Base-by-base conservation (phyloP, 1,140 invertebrate species). In the Saccostrea cuccullata region DNA sequence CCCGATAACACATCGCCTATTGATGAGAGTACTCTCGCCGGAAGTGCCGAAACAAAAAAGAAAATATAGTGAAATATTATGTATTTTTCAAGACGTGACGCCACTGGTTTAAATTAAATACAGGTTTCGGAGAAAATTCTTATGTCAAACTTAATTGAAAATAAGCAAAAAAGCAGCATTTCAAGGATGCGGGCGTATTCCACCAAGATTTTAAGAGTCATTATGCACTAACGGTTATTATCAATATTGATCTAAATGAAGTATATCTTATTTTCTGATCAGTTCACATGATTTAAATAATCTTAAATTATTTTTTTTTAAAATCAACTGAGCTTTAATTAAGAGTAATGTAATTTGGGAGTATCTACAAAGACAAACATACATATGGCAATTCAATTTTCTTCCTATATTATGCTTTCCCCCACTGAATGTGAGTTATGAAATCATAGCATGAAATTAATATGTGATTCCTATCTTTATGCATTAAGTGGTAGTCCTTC, bases 31-130 rank as follows among this genome's bases (percentile, higher is more conserved):
- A 77, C 70, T 77, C 70, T 77, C 26, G 26, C 70, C 70, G 70
- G 70, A 77, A 77, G 70, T 26, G 30, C 30, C 26, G 23, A 15
- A 8, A 17, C 70, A 77, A 36, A 77, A 77, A 77, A 30, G 26
- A 77, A 77, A 77, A 77, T 30, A 77, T 77, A 77, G 30, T 77
- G 70, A 77, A 77, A 77, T 77, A 26, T 77, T 77, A 77, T 77
- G 30, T 77, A n/a, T 36, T 77, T 77, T 77, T 77, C 30, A 36
- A 77, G 70, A 77, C 23, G 70, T 77, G 70, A 77, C 70, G 70
- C 70, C 70, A 77, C 70, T 77, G 70, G 30, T 36, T 77, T 77
- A 77, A 13, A 77, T 77, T 77, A 77, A 77, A 77, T 30, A 26
- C 70, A 77, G 70, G 26, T 77, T 77, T 73, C 30, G 23, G 13